Conservation (phyloP, 2,113 vertebrate genomes). For the Osmerus mordax region DNA sequence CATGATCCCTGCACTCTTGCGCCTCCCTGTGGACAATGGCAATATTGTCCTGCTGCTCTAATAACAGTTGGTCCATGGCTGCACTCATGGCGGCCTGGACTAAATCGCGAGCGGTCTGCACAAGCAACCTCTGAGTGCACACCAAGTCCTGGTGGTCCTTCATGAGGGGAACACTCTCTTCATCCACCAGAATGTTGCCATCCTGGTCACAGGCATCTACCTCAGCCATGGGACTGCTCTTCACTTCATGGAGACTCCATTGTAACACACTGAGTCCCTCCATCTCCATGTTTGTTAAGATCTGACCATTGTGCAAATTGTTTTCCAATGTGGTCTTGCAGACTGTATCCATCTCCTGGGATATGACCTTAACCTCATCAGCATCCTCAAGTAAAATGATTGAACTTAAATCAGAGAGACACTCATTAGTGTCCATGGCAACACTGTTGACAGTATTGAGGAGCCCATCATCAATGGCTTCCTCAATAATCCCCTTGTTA, state of each 20-base stretch:
- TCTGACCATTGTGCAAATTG: background rate
- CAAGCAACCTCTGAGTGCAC: conserved; percentile 39
- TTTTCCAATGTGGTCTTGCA: background rate
- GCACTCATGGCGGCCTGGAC: conserved; percentile 48
- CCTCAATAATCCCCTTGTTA: background rate
- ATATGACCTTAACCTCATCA: background rate
- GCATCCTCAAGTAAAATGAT: background rate
- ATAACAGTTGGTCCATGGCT: conserved; percentile 50
- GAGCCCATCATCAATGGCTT: background rate
- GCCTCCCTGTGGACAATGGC: background rate
- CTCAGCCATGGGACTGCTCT: background rate
- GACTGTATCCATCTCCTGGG: background rate
- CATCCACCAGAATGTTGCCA: background rate
- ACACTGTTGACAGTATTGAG: background rate
- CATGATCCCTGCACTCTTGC: conserved; percentile 8
- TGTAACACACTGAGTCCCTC: background rate
- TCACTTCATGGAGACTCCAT: background rate
- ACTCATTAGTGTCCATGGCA: conserved; percentile 5
- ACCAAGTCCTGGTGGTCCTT: background rate
- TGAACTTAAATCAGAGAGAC: background rate
- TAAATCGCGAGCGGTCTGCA: conserved; percentile 47
- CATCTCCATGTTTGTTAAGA: background rate
- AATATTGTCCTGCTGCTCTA: conserved; percentile 33
- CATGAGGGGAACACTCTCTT: background rate
- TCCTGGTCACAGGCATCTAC: background rate